These are phyloP conservation scores for Helogale parvula DNA, from an alignment of 2,113 vertebrate genomes.

Conservation along the genomic window DNA sequence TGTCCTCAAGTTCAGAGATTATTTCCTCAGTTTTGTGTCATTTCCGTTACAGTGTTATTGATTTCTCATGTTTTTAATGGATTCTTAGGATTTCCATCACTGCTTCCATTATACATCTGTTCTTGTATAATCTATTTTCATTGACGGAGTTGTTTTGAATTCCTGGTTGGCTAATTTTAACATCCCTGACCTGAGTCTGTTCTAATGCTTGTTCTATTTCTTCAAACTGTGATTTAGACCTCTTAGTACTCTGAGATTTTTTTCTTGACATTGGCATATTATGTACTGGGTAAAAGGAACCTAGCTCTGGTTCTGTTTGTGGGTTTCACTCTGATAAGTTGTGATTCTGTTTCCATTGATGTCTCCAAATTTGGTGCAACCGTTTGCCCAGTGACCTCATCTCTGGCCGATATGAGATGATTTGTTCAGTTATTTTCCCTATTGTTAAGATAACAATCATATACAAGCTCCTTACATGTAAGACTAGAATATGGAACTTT, in stretches of 20 bases:
- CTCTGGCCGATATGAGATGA: not conserved
- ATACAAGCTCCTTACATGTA: not conserved
- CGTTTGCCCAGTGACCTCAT: not conserved
- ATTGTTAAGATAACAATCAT: not conserved
- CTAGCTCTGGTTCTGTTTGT: not conserved
- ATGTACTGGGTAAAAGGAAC: not conserved
- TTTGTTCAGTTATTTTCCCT: not conserved
- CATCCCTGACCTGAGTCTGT: not conserved
- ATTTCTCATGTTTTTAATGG: not conserved
- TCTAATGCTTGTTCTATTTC: not conserved
- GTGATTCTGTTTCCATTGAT: not conserved
- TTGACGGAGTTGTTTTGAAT: not conserved
- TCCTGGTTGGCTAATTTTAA: not conserved
- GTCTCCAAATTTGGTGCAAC: not conserved
- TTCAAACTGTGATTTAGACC: not conserved
- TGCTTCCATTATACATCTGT: not conserved
- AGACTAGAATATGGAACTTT: not conserved
- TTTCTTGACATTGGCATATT: not conserved
- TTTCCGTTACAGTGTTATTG: not conserved
- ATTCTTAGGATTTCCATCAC: no score
- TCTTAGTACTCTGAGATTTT: not conserved
- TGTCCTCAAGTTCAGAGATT: not conserved
- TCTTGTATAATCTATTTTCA: not conserved
- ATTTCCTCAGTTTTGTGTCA: not conserved
- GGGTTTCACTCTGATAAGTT: not conserved